phyloP scores from a whole-genome alignment of 2,888 invertebrate genomes.

The Plagodis pulveraria region DNA sequence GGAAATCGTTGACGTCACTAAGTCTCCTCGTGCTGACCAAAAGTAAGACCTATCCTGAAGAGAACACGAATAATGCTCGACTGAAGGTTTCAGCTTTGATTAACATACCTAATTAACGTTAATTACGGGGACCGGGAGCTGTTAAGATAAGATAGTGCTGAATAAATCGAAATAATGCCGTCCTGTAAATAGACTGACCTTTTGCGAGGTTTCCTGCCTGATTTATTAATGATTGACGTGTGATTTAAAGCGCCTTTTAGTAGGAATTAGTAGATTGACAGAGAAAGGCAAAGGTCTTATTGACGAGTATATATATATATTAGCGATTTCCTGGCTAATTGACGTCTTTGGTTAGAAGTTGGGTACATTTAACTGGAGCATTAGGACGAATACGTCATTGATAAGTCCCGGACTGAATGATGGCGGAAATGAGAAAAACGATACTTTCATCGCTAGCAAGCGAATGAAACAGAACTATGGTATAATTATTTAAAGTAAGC shows the following conservation, averaged over 20 bases:
- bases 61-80: not conserved
- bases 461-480: too few relatives aligned
- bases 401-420: too few relatives aligned
- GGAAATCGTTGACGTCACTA: constrained; percentile 29
- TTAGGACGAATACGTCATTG: too few relatives aligned
- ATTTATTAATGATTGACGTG: constrained; percentile 6
- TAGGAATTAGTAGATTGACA: too few relatives aligned
- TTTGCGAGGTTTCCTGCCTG: constrained; percentile 4
- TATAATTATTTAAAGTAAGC: too few relatives aligned
- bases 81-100: constrained; percentile 9
- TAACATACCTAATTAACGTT: constrained; percentile 28
- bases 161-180: constrained; percentile 17
- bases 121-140: constrained; percentile 16
- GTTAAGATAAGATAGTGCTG: constrained; percentile 25
- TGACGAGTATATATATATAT: too few relatives aligned
- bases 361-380: too few relatives aligned
- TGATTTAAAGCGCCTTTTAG: not conserved
- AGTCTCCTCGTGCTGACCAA: not conserved
- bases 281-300: too few relatives aligned
- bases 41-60: not conserved
- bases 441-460: too few relatives aligned
- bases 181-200: constrained; percentile 15
- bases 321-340: too few relatives aligned
- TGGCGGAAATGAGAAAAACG: too few relatives aligned
- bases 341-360: too few relatives aligned